Percentiles rank a stretch among this genome's conserved stretches.
Evolutionary conservation across 2,797 vertebrate genomes (phyloP).

Genomic region (Scleropages formosus): DNA sequence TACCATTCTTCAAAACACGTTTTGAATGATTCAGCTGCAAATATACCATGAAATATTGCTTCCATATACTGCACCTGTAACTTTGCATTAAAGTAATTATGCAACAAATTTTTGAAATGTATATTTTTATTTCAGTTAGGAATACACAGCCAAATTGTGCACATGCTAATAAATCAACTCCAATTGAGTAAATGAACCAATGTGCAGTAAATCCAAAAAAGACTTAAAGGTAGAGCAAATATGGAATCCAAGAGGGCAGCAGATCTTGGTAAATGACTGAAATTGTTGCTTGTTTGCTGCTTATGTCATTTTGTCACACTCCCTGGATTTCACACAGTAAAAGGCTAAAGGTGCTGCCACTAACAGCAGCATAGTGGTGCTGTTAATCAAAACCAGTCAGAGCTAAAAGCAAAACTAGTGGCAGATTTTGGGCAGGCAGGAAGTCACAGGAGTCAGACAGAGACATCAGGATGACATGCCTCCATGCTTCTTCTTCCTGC

Average conservation of each 20-base stretch:
- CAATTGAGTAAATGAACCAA: neutral
- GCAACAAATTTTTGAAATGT: neutral
- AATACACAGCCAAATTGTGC: neutral
- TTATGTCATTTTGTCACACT: neutral
- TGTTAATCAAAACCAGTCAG: neutral
- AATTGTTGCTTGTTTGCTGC: neutral
- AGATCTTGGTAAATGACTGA: neutral
- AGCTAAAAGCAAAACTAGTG: neutral
- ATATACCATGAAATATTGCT: no score
- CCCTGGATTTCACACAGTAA: neutral
- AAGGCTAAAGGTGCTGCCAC: neutral
- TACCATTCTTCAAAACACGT: neutral
- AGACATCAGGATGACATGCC: slow-evolving; percentile 42
- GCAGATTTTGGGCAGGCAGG: neutral
- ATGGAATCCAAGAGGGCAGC: neutral
- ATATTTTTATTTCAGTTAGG: neutral
- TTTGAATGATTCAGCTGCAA: neutral
- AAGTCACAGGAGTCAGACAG: neutral
- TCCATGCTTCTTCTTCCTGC: slow-evolving; percentile 81
- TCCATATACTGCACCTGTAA: no score
- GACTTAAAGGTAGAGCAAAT: neutral
- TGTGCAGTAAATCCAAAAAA: neutral
- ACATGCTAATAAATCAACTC: neutral
- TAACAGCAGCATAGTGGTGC: neutral
- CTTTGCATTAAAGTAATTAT: neutral